Conservation (phyloP, 1,140 invertebrate genomes). For the Leptinotarsa defecta region DNA sequence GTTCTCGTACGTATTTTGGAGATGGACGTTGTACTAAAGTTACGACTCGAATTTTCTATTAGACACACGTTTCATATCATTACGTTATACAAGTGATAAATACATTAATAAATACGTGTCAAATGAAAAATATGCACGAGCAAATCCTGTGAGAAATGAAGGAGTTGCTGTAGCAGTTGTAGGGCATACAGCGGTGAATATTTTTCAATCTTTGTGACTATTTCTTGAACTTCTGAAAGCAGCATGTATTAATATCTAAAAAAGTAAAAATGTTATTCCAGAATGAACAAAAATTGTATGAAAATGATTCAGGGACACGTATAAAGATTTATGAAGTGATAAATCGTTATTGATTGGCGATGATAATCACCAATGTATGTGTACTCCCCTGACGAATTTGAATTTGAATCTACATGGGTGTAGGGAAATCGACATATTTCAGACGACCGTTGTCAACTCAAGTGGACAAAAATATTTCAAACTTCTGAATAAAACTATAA, state of each 20-base stretch:
- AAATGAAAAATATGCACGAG: neutral
- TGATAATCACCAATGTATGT: neutral
- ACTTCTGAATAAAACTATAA: too few species aligned
- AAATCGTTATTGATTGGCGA: neutral
- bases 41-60: conserved; percentile 7
- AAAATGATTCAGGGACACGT: neutral
- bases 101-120: neutral
- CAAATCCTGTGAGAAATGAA: neutral
- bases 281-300: neutral
- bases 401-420: neutral
- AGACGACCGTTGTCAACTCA: too few species aligned
- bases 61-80: neutral
- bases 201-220: neutral
- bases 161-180: neutral
- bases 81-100: neutral
- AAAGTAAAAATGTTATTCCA: neutral
- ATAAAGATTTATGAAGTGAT: neutral
- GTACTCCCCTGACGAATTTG: neutral
- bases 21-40: neutral
- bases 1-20: neutral
- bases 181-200: neutral
- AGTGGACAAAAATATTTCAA: too few species aligned
- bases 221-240: neutral
- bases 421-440: too few species aligned
- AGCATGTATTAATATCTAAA: neutral